Base-by-base conservation (phyloP, 1,140 invertebrate species). In the Drosophila simulans region DNA sequence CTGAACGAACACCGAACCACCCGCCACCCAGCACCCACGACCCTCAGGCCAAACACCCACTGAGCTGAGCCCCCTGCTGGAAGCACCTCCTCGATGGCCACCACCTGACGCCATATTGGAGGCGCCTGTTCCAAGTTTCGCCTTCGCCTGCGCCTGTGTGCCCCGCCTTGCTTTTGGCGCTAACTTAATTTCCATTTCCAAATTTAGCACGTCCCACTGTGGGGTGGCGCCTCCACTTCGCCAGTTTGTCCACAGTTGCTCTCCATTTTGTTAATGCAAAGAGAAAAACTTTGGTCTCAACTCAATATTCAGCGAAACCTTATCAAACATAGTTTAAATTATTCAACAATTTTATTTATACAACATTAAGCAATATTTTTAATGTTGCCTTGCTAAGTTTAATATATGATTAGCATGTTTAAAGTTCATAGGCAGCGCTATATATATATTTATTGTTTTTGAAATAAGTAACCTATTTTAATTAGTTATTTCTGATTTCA, bases 101-200 rank as follows among this genome's bases (percentile, higher is more conserved):
- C 60, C 68, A 75, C 70, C 72, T 75, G 72, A 62, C 72, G 72
- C 72, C 72, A 75, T 56, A 40, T 62, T 75, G 46, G 46, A 76
- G 73, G 60, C 60, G 71, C 39, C 62, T 55, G 55, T 48, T 40
- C 37, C 63, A 55, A 73, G 34, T 78, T 79, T 62, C 34, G 31
- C 45, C 53, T 79, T 62, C 34, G 31, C 40, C 53, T 57, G 64
- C 68, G 62, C 53, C 11, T 11, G 42, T 20, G 40, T 15, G 39
- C 27, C 53, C 43, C 45, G 55, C 59, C 70, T 76, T 55, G 48
- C 64, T 53, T 74, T 76, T 56, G 66, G 53, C 43, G 65, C 54
- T 72, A 78, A 78, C 80, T 84, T 83, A 74, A 88, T 89, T 88
- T 89, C 82, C 77, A 89, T 89, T 89, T 89, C 73, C 84, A 84